These are phyloP conservation scores for Danio kyathit DNA, from an alignment of 2,797 vertebrate genomes.

Conservation along the genomic window DNA sequence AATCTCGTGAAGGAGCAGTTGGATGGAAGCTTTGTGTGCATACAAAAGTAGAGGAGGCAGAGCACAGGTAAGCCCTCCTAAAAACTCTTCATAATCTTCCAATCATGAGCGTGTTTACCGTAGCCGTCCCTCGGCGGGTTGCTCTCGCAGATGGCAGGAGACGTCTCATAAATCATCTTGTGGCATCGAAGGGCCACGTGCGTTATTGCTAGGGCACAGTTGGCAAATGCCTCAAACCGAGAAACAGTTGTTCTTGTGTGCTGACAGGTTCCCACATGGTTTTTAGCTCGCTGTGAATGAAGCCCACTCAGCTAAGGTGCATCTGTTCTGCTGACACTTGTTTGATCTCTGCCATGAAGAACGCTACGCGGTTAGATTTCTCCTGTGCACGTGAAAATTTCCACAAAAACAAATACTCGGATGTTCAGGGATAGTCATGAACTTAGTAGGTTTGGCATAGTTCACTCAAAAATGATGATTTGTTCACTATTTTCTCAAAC, in stretches of 20 bases:
- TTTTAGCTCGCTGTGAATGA: conserved; percentile 53
- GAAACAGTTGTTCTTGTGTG: conserved; percentile 59
- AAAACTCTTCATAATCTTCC: conserved; percentile 45
- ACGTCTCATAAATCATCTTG: conserved; percentile 54
- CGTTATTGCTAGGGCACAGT: conserved; percentile 41
- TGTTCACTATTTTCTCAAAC: too few species aligned
- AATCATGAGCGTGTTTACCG: conserved; percentile 51
- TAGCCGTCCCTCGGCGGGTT: conserved; percentile 10
- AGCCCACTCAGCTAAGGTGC: conserved; percentile 55
- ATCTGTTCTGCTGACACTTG: conserved; percentile 49
- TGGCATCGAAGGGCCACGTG: conserved; percentile 31
- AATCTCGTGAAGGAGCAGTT: conserved; percentile 75
- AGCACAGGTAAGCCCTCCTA: conserved; percentile 48
- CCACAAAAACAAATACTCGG: not conserved
- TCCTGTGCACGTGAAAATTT: not conserved
- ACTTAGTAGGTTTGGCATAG: too few species aligned
- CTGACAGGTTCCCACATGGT: conserved; percentile 56
- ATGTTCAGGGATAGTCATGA: not conserved
- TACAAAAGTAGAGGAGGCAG: conserved; percentile 58
- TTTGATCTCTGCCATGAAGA: not conserved
- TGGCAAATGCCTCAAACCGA: conserved; percentile 55
- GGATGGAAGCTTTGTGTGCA: conserved; percentile 68
- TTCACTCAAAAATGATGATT: too few species aligned
- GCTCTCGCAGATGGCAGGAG: conserved; percentile 20
- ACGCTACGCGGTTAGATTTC: not conserved